These are phyloP conservation scores for Vireo griseus DNA, from an alignment of 2,797 vertebrate genomes.

Conservation along the genomic window DNA sequence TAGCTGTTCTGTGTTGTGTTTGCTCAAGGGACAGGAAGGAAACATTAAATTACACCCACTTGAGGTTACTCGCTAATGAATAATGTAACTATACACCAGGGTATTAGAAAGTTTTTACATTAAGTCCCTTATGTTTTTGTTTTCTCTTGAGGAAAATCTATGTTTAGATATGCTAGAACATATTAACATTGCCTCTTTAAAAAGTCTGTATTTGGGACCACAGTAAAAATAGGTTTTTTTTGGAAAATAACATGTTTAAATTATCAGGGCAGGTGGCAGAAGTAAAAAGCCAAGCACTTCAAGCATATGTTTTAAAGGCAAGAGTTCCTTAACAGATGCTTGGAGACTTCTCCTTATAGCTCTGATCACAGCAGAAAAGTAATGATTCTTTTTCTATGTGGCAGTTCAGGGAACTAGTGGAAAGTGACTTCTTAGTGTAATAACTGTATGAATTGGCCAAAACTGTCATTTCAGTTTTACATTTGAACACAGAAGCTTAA, in stretches of 20 bases:
- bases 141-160: neutral
- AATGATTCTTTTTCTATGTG: neutral
- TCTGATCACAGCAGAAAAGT: neutral
- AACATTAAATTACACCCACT: conserved; percentile 14
- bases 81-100: conserved; percentile 13
- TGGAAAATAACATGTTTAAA: neutral
- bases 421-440: neutral
- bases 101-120: conserved; percentile 15
- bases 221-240: neutral
- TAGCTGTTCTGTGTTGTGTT: neutral
- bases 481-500: neutral
- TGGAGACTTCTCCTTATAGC: neutral
- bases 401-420: neutral
- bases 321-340: neutral
- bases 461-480: neutral
- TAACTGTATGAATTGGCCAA: neutral
- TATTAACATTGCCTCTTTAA: neutral
- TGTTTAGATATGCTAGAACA: neutral
- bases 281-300: neutral
- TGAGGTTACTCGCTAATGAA: conserved; percentile 43
- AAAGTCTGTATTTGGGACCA: neutral
- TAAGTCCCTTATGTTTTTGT: conserved; percentile 12
- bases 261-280: neutral
- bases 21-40: conserved; percentile 1
- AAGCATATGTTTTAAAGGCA: neutral